phyloP scores from a whole-genome alignment of 1,140 invertebrate species.

The Lepidostoma basale region DNA sequence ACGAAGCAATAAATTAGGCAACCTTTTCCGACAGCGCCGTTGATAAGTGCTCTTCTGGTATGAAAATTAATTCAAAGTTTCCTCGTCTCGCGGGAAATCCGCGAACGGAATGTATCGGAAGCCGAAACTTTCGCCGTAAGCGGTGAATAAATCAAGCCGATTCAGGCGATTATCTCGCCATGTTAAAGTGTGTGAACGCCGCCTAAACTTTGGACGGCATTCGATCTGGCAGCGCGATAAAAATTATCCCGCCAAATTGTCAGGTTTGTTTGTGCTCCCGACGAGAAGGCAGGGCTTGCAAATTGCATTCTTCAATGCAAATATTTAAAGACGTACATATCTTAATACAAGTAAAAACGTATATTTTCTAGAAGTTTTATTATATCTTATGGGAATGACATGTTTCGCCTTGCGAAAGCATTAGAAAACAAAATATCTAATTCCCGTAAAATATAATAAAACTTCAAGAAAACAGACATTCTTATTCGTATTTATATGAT shows the following conservation, averaged over 20 bases:
- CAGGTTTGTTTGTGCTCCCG: constrained; percentile 24
- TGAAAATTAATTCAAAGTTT: constrained; percentile 45
- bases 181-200: constrained; percentile 15
- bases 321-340: neutral
- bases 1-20: constrained; percentile 35
- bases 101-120: constrained; percentile 44
- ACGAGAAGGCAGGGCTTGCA: neutral
- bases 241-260: constrained; percentile 38
- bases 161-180: constrained; percentile 43
- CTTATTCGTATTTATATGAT: too few relatives aligned
- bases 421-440: too few relatives aligned
- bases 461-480: too few relatives aligned
- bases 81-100: constrained; percentile 25
- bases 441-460: too few relatives aligned
- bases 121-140: constrained; percentile 41
- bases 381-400: neutral
- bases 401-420: too few relatives aligned
- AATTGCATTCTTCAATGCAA: neutral
- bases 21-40: constrained; percentile 35
- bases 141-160: constrained; percentile 44
- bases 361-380: neutral
- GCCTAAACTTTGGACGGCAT: constrained; percentile 18
- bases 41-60: constrained; percentile 33
- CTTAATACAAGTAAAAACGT: neutral
- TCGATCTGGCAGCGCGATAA: constrained; percentile 29